Percentiles rank a stretch among this genome's conserved stretches.
phyloP scores from a whole-genome alignment of 2,797 vertebrate genomes.

The Percopsis omiscomaycus region DNA sequence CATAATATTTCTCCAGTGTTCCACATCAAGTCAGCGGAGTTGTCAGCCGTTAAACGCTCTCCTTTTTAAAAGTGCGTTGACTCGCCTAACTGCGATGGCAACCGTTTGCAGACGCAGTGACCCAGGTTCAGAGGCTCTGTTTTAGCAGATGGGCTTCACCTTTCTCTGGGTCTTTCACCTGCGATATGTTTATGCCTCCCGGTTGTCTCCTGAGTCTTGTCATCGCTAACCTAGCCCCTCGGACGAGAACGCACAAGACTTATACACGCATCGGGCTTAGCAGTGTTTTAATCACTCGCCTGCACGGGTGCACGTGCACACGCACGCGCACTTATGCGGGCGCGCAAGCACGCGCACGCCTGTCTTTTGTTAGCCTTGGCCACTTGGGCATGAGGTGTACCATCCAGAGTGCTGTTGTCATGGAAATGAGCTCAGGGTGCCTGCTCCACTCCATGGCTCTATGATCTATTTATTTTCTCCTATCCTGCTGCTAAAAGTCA shows the following conservation, averaged over 20 bases:
- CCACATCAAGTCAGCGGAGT: no score
- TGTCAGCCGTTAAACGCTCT: no score
- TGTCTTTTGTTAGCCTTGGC: conserved; percentile 35
- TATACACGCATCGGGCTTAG: no score
- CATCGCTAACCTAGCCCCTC: no score
- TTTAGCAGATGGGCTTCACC: no score
- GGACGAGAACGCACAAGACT: no score
- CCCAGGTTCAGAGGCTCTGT: no score
- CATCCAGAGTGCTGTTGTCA: conserved; percentile 60
- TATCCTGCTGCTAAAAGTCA: conserved; percentile 26
- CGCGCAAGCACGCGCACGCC: background rate
- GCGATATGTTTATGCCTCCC: background rate
- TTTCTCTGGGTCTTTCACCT: conserved; percentile 2
- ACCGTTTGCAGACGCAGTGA: background rate
- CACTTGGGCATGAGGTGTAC: conserved; percentile 42
- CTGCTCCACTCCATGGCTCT: conserved; percentile 43
- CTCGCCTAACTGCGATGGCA: background rate
- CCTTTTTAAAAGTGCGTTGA: no score
- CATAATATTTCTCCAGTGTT: background rate
- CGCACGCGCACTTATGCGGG: conserved; percentile 7
- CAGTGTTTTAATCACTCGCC: no score
- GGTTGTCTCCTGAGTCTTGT: background rate
- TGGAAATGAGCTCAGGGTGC: conserved; percentile 62
- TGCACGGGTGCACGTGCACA: conserved; percentile 2
- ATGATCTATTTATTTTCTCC: conserved; percentile 63